These are phyloP conservation scores for Eutolmus rufibarbis DNA, from an alignment of 2,888 invertebrate genomes.

Conservation along the genomic window DNA sequence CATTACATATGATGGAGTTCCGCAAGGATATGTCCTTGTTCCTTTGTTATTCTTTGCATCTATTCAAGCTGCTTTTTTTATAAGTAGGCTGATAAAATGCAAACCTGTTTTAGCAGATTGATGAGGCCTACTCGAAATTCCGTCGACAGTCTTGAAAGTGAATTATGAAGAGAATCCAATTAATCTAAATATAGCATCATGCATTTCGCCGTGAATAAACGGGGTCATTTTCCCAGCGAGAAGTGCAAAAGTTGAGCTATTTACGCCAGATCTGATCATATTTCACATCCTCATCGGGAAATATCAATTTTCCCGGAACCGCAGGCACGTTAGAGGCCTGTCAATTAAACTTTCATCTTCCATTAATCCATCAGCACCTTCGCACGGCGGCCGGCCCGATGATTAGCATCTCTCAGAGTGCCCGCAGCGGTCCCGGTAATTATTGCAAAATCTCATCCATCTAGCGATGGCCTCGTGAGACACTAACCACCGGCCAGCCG, in stretches of 20 bases:
- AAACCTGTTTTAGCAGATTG: not conserved
- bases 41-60: not conserved
- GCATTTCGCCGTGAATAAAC: not conserved
- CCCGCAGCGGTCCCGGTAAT: not conserved
- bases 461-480: conserved; percentile 8
- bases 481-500: not conserved
- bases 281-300: not conserved
- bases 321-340: not conserved
- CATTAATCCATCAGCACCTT: conserved; percentile 24
- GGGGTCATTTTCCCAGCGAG: not conserved
- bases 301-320: conserved; percentile 2
- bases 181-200: not conserved
- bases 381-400: not conserved
- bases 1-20: not conserved
- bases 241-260: not conserved
- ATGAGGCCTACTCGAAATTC: not conserved
- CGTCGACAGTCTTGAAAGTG: not conserved
- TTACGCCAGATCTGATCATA: not conserved
- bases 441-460: not conserved
- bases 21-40: not conserved
- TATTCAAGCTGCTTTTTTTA: not conserved
- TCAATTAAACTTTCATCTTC: conserved; percentile 27
- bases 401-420: conserved; percentile 12
- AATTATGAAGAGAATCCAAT: not conserved
- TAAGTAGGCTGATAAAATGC: not conserved